Base-by-base conservation (phyloP, 2,888 invertebrate genomes). In the Vandiemenella viatica region DNA sequence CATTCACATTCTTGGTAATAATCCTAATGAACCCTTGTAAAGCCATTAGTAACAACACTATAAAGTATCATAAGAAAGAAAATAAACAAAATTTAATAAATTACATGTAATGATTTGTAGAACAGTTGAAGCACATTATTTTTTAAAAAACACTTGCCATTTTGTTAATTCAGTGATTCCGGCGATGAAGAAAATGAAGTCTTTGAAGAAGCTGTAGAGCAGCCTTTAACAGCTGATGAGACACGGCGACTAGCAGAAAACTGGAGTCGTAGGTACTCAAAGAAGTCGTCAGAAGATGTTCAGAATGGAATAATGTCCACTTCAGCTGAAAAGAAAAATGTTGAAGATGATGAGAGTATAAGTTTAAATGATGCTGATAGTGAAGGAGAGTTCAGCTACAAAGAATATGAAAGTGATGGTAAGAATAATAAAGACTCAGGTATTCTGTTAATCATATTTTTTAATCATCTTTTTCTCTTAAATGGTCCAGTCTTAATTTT, bases 241-340 rank as follows among this genome's bases (percentile, higher is more conserved):
- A 83, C 81, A 1, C 65, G 80, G 46, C 75, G 79, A 58, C 67
- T 81, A 58, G 80, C 80, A 1, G 79, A 80, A 57, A 74, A 77
- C 54, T 81, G 79, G 77, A 79, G 79, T 40, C 65, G 73, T 48
- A 66, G 74, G 21, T 76, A 77, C 58, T 68, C 69, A 5, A 58
- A 58, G 22, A 58, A 57, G 43, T 46, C 41, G n/a, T 49, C 43
- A 16, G 48, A 45, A 38, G 48, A 43, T 23, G 46, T 26, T 20
- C 37, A 43, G 32, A 46, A 48, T 32, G 50, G 37, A 10, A 45
- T 51, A 45, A 53, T 47, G 17, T 52, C 55, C 47, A 56, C 7
- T 18, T 18, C 20, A 42, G 21, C 56, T 13, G 49, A 50, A 10
- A 44, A 40, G 37, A 44, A 44, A 5, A 48, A 45, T 18, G 41